phyloP scores from a whole-genome alignment of 2,888 invertebrate genomes.

The Drosophila phalerata region DNA sequence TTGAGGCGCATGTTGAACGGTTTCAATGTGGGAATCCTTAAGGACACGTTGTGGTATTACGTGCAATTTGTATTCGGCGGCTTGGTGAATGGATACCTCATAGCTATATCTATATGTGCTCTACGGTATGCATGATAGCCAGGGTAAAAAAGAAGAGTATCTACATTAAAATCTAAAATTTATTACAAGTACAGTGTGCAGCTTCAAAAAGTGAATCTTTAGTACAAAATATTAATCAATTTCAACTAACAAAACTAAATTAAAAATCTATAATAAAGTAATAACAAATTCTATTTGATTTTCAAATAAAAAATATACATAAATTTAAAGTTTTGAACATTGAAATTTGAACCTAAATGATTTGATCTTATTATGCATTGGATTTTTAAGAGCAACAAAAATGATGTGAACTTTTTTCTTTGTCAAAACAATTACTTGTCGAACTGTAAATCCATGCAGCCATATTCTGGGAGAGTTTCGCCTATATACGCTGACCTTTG shows the following conservation, averaged over 20 bases:
- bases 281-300: too few relatives aligned
- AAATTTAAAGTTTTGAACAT: too few relatives aligned
- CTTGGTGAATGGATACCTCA: constrained; percentile 41
- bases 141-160: neutral
- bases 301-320: too few relatives aligned
- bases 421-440: neutral
- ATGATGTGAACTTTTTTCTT: neutral
- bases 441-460: constrained; percentile 14
- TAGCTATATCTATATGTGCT: constrained; percentile 55
- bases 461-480: constrained; percentile 63
- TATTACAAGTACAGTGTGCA: too few relatives aligned
- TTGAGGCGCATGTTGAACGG: constrained; percentile 49
- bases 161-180: neutral
- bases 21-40: constrained; percentile 41
- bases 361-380: too few relatives aligned
- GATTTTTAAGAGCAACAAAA: neutral
- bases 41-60: constrained; percentile 60
- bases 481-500: constrained; percentile 42
- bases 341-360: too few relatives aligned
- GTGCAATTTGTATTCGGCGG: constrained; percentile 54
- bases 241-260: too few relatives aligned
- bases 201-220: too few relatives aligned
- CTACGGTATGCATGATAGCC: constrained; percentile 57
- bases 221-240: too few relatives aligned
- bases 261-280: too few relatives aligned